phyloP scores from a whole-genome alignment of 2,888 invertebrate genomes.

The Eilema griseolum region DNA sequence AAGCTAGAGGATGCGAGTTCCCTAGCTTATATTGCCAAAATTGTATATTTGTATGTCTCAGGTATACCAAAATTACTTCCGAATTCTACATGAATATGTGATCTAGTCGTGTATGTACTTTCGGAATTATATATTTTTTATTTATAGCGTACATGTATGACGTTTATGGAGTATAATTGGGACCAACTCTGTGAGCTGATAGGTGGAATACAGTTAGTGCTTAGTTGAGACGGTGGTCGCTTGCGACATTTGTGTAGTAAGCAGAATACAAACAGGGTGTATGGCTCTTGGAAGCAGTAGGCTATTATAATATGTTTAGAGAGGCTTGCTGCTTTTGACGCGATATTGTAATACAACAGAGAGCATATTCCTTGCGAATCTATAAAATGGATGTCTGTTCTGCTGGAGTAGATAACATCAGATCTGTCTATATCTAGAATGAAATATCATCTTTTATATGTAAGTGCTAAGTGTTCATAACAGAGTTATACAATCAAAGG shows the following conservation, averaged over 20 bases:
- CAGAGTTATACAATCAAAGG: slow-evolving; percentile 64
- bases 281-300: slow-evolving; percentile 77
- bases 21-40: slow-evolving; percentile 78
- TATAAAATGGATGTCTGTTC: slow-evolving; percentile 62
- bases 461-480: slow-evolving; percentile 68
- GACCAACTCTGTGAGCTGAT: slow-evolving; percentile 84
- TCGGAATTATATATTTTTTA: slow-evolving; percentile 85
- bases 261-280: slow-evolving; percentile 68
- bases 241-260: slow-evolving; percentile 59
- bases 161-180: slow-evolving; percentile 79
- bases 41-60: slow-evolving; percentile 80
- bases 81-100: slow-evolving; percentile 87
- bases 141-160: slow-evolving; percentile 81
- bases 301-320: slow-evolving; percentile 86
- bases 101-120: slow-evolving; percentile 87
- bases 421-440: slow-evolving; percentile 79
- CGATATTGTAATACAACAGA: slow-evolving; percentile 77
- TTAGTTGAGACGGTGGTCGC: slow-evolving; percentile 61
- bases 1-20: slow-evolving; percentile 60
- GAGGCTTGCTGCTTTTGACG: slow-evolving; percentile 79
- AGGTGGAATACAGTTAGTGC: slow-evolving; percentile 65
- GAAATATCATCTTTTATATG: slow-evolving; percentile 68
- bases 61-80: slow-evolving; percentile 85
- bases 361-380: slow-evolving; percentile 73
- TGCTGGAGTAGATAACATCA: slow-evolving; percentile 77